A percentile compares a stretch with the other conserved stretches of the same genome.
phyloP scores from a whole-genome alignment of 2,888 invertebrate genomes.

The Pandemis heparana region DNA sequence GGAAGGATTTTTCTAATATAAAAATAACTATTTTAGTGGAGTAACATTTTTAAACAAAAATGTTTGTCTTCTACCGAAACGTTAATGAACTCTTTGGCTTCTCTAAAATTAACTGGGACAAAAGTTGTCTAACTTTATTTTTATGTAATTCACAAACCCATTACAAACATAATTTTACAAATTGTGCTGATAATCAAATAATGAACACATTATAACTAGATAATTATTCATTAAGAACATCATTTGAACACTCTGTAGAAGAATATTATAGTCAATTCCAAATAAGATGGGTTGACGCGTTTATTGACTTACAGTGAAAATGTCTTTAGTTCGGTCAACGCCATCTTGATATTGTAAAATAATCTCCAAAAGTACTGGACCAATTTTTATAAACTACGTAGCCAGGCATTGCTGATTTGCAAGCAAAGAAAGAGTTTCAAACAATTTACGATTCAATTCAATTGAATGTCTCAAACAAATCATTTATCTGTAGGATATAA shows the following conservation, averaged over 20 bases:
- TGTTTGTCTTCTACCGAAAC: conserved; percentile 44
- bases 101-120: conserved; percentile 45
- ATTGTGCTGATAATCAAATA: conserved; percentile 41
- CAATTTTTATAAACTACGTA: conserved; percentile 15
- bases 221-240: conserved; percentile 45
- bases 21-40: conserved; percentile 49
- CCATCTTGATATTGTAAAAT: conserved; percentile 32
- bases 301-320: background rate
- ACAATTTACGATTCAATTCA: background rate
- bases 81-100: conserved; percentile 60
- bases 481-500: conserved; percentile 24
- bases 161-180: conserved; percentile 29
- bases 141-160: conserved; percentile 35
- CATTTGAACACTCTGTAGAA: conserved; percentile 41
- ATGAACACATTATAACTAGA: conserved; percentile 54
- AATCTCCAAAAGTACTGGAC: conserved; percentile 42
- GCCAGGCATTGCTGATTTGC: conserved; percentile 4
- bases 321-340: conserved; percentile 12
- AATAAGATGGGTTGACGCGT: background rate
- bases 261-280: conserved; percentile 26
- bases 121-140: conserved; percentile 23
- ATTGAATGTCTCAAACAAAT: background rate
- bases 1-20: conserved; percentile 45
- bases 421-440: background rate
- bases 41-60: conserved; percentile 42